Percentiles rank a stretch among this genome's conserved stretches.
These are phyloP conservation scores for Melanostoma mellinum DNA, from an alignment of 2,888 invertebrate species.

Conservation along the genomic window DNA sequence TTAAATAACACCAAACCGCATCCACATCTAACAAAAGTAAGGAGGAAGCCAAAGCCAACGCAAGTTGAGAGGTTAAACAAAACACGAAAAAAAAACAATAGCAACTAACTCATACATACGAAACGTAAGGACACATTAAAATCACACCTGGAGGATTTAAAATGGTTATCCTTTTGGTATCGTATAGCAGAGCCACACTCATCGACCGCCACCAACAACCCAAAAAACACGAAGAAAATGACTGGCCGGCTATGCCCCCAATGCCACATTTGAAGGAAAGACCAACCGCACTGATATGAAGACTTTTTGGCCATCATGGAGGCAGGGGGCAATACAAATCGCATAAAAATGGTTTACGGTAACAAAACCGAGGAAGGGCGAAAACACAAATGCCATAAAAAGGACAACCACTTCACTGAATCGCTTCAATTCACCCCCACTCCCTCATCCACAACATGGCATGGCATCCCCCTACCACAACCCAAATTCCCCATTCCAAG, in stretches of 20 bases:
- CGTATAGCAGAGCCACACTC: conserved; percentile 20
- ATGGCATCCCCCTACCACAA: background rate
- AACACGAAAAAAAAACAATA: conserved; percentile 45
- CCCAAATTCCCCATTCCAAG: background rate
- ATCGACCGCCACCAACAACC: conserved; percentile 43
- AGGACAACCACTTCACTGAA: conserved; percentile 67
- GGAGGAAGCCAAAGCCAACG: background rate
- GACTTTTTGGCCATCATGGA: conserved; percentile 34
- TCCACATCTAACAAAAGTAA: conserved; percentile 48
- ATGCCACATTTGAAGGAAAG: conserved; percentile 62
- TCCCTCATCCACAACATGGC: background rate
- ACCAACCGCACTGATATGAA: conserved; percentile 67
- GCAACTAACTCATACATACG: conserved; percentile 73
- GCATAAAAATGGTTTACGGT: conserved; percentile 72
- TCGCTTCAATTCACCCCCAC: conserved; percentile 22
- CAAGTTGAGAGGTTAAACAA: background rate
- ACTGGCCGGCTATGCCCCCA: conserved; percentile 56
- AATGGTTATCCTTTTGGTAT: conserved; percentile 78
- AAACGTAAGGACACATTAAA: conserved; percentile 75
- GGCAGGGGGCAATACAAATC: conserved; percentile 62
- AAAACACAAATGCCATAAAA: conserved; percentile 71
- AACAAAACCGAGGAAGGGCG: conserved; percentile 53
- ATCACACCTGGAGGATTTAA: conserved; percentile 81
- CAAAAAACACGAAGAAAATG: conserved; percentile 49
- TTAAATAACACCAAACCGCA: conserved; percentile 62